Percentiles rank a stretch among this genome's conserved stretches.
phyloP scores from a whole-genome alignment of 2,888 invertebrate species.

The Pyrrhia umbra region DNA sequence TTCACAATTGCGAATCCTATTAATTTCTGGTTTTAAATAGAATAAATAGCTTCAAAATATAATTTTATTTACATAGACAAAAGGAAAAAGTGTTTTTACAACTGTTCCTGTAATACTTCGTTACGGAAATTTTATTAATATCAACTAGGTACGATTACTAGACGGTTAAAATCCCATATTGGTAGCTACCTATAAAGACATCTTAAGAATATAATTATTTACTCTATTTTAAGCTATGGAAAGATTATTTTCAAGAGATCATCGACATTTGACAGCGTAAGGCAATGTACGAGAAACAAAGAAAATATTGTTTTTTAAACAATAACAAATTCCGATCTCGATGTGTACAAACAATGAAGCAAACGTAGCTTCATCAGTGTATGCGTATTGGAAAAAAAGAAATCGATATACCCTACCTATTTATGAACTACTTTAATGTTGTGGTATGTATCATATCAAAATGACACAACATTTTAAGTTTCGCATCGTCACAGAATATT shows the following conservation, averaged over 20 bases:
- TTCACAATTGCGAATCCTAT: neutral
- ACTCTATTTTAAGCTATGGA: no score
- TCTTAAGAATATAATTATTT: no score
- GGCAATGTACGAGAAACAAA: slow-evolving; percentile 10
- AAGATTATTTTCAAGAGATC: no score
- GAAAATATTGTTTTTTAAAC: slow-evolving; percentile 25
- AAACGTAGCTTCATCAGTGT: slow-evolving; percentile 19
- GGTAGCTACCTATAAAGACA: no score
- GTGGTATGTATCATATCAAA: slow-evolving; percentile 2
- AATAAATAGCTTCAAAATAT: no score
- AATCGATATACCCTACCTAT: slow-evolving; percentile 31
- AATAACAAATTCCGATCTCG: slow-evolving; percentile 26
- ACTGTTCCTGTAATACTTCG: no score
- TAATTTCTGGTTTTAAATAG: neutral
- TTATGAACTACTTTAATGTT: slow-evolving; percentile 31
- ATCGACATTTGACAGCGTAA: neutral
- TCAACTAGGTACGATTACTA: no score
- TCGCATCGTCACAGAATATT: slow-evolving; percentile 28
- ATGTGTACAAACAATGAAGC: slow-evolving; percentile 32
- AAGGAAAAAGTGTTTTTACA: no score
- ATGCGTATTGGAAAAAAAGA: slow-evolving; percentile 33
- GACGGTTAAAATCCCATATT: no score
- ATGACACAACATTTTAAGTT: slow-evolving; percentile 10
- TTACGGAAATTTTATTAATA: no score
- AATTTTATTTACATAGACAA: no score